Percentiles rank a stretch among this genome's conserved stretches.
Conservation (phyloP, 2,797 vertebrate genomes). For the Scomberomorus guttatus region DNA sequence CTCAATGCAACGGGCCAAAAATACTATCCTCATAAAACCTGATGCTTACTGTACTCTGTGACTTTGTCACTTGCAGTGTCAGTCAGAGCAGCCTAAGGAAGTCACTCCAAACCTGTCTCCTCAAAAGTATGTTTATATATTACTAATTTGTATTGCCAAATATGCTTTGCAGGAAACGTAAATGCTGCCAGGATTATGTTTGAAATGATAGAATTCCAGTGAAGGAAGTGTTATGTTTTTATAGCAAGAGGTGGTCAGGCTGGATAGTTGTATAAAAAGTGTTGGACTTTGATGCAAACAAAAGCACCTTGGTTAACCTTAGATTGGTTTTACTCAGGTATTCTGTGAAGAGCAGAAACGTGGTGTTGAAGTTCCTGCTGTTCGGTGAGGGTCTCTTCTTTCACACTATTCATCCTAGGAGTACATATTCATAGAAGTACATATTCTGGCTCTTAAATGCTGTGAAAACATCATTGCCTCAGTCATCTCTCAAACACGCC, state of each 20-base stretch:
- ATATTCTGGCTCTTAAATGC: slow-evolving; percentile 5
- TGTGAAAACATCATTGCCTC: background rate
- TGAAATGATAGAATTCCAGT: background rate
- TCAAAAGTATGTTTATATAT: background rate
- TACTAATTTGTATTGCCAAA: background rate
- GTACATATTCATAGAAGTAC: background rate
- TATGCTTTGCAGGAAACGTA: background rate
- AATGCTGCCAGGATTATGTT: background rate
- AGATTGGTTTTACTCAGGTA: background rate
- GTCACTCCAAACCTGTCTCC: background rate
- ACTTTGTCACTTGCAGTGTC: slow-evolving; percentile 29
- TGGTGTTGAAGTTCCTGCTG: background rate
- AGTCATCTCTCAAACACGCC: background rate
- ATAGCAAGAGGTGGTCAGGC: background rate
- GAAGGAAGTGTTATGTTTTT: background rate
- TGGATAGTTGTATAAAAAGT: background rate
- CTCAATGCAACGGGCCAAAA: slow-evolving; percentile 35
- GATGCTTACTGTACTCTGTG: slow-evolving; percentile 11
- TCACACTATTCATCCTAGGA: background rate
- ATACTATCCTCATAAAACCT: slow-evolving; percentile 38
- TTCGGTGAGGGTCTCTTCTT: background rate
- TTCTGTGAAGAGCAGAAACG: background rate
- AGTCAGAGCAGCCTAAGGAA: slow-evolving; percentile 4
- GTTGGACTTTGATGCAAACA: background rate
- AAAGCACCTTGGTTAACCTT: too few species aligned